These are phyloP conservation scores for Bembecia ichneumoniformis DNA, from an alignment of 2,888 invertebrate genomes.

Conservation along the genomic window DNA sequence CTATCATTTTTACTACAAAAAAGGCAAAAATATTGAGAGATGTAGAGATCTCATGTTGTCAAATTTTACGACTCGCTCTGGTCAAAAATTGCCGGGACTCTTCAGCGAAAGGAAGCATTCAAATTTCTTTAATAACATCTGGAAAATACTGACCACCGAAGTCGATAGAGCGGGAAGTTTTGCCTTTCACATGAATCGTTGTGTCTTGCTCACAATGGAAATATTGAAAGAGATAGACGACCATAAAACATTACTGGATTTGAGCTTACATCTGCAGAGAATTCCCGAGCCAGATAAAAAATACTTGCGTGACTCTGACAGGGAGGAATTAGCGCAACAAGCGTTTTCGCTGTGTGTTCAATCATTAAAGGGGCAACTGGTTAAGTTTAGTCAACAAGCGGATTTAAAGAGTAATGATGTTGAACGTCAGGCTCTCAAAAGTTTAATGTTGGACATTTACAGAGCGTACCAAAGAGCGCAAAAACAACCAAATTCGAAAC, in stretches of 20 bases:
- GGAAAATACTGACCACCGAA: constrained; percentile 91
- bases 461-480: constrained; percentile 79
- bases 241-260: constrained; percentile 82
- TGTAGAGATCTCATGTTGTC: constrained; percentile 81
- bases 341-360: constrained; percentile 82
- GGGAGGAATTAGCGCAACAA: constrained; percentile 84
- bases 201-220: constrained; percentile 85
- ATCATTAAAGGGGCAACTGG: constrained; percentile 76
- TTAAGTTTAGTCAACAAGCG: constrained; percentile 61
- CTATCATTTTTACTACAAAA: constrained; percentile 82
- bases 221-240: constrained; percentile 85
- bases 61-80: constrained; percentile 76
- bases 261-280: constrained; percentile 83
- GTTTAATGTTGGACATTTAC: constrained; percentile 73
- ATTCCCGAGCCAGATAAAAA: constrained; percentile 90
- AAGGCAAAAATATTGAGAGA: constrained; percentile 76
- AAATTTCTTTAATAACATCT: constrained; percentile 94
- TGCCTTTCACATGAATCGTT: constrained; percentile 90
- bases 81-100: constrained; percentile 81
- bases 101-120: constrained; percentile 87
- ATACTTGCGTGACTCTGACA: constrained; percentile 88
- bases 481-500: constrained; percentile 73
- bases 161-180: constrained; percentile 94
- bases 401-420: constrained; percentile 57
- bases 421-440: constrained; percentile 62